Base-by-base conservation (phyloP, 2,113 vertebrate species). In the Raja brachyura region DNA sequence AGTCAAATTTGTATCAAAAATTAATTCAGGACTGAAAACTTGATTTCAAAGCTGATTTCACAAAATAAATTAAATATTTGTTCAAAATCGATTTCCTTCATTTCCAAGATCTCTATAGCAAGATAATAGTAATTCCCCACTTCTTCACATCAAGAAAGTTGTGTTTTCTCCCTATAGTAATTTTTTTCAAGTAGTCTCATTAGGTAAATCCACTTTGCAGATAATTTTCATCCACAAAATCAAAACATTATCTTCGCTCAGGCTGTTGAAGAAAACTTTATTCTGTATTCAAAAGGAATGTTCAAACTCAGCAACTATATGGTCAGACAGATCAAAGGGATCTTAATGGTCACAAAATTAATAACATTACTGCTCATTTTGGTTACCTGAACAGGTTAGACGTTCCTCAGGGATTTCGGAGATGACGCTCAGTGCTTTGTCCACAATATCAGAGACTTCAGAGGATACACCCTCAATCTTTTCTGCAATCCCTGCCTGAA, bases 401-500 rank as follows among this genome's bases (percentile, higher is more conserved):
- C 0, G 96, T 95, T 95, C 93, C 94, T 97, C 96, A 93, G 95
- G 94, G 0, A 93, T 94, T 85, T 94, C 79, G 92, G 96, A 96
- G 68, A 95, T 94, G 11, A 97, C 95, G 85, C 93, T 96, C 93
- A 99, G 93, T 20, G 98, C 96, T 81, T 95, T 96, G 93, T 94
- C 96, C 77, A 98, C 95, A 85, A 98, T 94, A n/a, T 97, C 97
- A 6, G 97, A 96, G 33, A 98, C 94, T 3, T 96, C 94, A 39
- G 94, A 63, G 11, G 95, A 56, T n/a, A 93, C 74, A 10, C 96
- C 95, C 11, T 94, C 93, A n/a, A 94, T 90, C 1, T 93, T 93
- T 14, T 94, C 93, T 5, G 93, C 78, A 25, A 93, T 61, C 76
- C 39, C 78, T 9, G 93, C 85, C 90, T 94, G 94, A 33, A 95